Evolutionary conservation across 2,888 invertebrate genomes (phyloP), one percentile per base, ranked within the genome.

Genomic region (Apeira syringaria): DNA sequence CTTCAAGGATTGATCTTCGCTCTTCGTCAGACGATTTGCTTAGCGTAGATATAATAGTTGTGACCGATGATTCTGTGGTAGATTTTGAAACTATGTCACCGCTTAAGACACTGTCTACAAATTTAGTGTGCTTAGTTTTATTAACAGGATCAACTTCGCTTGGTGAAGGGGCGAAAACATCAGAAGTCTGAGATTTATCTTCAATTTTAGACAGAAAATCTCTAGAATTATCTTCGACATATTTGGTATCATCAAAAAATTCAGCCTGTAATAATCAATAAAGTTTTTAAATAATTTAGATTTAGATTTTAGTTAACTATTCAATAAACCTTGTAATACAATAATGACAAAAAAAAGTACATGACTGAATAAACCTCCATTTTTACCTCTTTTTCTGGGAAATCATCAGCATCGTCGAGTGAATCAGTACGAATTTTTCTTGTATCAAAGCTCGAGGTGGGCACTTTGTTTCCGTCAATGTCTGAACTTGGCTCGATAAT

Each of bases 361-460:
- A n/a, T n/a, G n/a, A n/a, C n/a, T n/a, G n/a, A n/a, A n/a, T n/a
- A n/a, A n/a, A n/a, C n/a, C n/a, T n/a, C n/a, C n/a, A n/a, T n/a
- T n/a, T n/a, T n/a, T 20, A 88, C 90, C 72, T 90, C 90, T 74
- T 84, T 90, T 62, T 91, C 90, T 5, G 90, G 89, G 38, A 90
- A 89, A 54, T 91, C 90, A 55, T 91, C 90, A 15, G 90, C 90
- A 39, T 91, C 90, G 51, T 91, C 90, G 2, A 91, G 72, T 1
- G 90, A 91, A 58, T 91, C 90, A 0, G 90, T 90, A 27, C 88
- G 74, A 13, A 90, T 64, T 70, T 90, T 90, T 34, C 74, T 78
- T 0, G 89, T 53, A 53, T 91, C 90, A 62, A 88, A 91, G 69
- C 84, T 86, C 10, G 87, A 78, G 3, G 66, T 49, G 1, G 79